Conservation (phyloP, 1,140 invertebrate species). For the Pachypeltis micranthus region DNA sequence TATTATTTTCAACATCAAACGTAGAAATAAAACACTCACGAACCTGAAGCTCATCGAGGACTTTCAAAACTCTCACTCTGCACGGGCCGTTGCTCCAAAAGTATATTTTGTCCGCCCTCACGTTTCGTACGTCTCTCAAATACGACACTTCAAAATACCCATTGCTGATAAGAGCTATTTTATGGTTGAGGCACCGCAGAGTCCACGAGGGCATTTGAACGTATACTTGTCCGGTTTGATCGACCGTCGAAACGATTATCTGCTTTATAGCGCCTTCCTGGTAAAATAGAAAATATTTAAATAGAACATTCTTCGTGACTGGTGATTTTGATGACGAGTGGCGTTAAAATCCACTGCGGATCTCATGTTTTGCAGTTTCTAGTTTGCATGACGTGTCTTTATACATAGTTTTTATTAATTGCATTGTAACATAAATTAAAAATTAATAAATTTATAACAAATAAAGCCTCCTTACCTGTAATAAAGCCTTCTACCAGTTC, state of each 20-base stretch:
- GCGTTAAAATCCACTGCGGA: no score
- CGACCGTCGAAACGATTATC: background rate
- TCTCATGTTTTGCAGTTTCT: no score
- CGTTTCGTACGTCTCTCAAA: background rate
- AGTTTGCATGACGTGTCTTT: no score
- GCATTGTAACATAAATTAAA: no score
- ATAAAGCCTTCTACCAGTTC: no score
- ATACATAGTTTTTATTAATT: no score
- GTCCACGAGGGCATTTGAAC: conserved; percentile 3
- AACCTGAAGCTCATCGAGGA: background rate
- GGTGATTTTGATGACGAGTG: no score
- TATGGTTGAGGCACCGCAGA: background rate
- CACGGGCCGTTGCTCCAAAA: background rate
- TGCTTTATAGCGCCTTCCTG: background rate
- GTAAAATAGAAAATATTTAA: no score
- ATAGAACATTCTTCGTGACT: no score
- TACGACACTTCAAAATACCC: background rate
- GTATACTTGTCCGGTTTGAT: background rate
- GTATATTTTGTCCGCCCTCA: background rate
- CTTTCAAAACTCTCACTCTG: background rate
- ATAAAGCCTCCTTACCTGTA: no score
- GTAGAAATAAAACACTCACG: background rate
- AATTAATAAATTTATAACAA: no score
- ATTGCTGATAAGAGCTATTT: background rate
- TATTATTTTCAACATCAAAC: background rate